Evolutionary conservation across 2,888 invertebrate genomes (phyloP).

Genomic region (Ecdyonurus torrentis): DNA sequence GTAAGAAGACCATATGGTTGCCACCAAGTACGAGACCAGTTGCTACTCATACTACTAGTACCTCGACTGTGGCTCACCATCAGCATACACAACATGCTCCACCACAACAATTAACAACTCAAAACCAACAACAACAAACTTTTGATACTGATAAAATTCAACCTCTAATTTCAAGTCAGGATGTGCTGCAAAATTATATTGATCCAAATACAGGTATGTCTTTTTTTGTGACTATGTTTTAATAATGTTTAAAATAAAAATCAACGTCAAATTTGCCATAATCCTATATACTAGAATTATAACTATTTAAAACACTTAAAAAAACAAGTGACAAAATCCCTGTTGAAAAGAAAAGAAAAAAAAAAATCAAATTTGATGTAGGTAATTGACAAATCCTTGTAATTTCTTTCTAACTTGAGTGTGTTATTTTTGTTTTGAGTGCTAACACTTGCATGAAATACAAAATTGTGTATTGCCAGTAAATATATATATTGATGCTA

Average conservation of each 20-base stretch:
- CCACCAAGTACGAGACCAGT: not conserved
- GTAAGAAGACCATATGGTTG: not conserved
- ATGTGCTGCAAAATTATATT: conserved; percentile 28
- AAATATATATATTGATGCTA: too few species aligned
- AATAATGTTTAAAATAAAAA: too few species aligned
- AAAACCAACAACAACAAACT: conserved; percentile 23
- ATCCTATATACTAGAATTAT: too few species aligned
- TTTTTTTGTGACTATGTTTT: too few species aligned
- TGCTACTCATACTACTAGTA: not conserved
- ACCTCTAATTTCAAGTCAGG: not conserved
- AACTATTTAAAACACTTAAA: too few species aligned
- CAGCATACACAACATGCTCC: conserved; percentile 12
- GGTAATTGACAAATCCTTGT: not conserved
- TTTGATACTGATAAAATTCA: not conserved
- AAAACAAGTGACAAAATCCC: too few species aligned
- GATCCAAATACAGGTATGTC: conserved; percentile 34
- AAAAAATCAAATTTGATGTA: too few species aligned
- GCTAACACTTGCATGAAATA: not conserved
- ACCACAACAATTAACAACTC: conserved; percentile 10
- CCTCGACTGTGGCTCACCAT: conserved; percentile 10
- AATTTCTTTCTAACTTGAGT: not conserved
- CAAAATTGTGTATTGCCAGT: too few species aligned
- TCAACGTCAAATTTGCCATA: too few species aligned
- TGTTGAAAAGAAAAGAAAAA: too few species aligned
- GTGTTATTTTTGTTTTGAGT: not conserved